Conservation (phyloP, 2,113 vertebrate genomes). For the Paramisgurnus dabryanus region DNA sequence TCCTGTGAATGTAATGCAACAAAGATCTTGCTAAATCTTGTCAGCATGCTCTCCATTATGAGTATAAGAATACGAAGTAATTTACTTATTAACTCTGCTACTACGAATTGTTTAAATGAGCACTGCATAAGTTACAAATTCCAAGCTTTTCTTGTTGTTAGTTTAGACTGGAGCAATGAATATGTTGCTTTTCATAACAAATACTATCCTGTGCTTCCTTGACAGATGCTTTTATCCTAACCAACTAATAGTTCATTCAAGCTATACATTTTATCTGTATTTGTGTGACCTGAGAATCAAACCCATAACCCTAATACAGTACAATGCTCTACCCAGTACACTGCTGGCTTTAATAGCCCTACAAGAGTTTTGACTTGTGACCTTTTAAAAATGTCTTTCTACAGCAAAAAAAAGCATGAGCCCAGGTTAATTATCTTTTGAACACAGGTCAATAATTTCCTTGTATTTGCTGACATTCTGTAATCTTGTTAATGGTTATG, state of each 20-base stretch:
- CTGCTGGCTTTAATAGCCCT: too few species aligned
- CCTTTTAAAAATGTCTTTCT: too few species aligned
- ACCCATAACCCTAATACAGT: too few species aligned
- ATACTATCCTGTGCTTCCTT: not conserved
- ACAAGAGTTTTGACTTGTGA: too few species aligned
- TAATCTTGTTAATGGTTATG: conserved; percentile 37
- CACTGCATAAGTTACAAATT: not conserved
- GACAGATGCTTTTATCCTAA: not conserved
- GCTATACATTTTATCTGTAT: too few species aligned
- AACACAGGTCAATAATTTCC: not conserved
- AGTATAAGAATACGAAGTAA: not conserved
- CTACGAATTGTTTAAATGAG: conserved; percentile 1
- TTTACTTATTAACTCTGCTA: conserved; percentile 24
- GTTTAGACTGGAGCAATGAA: too few species aligned
- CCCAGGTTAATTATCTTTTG: not conserved
- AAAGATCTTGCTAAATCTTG: not conserved
- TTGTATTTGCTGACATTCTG: not conserved
- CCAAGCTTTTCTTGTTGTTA: not conserved
- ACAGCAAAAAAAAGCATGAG: not conserved
- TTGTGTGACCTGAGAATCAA: too few species aligned
- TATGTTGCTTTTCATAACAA: not conserved
- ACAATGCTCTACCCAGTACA: too few species aligned
- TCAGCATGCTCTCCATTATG: not conserved
- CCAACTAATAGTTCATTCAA: too few species aligned
- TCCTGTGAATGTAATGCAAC: not conserved